phyloP scores from a whole-genome alignment of 2,888 invertebrate species.

The Cyclophora albipunctata region DNA sequence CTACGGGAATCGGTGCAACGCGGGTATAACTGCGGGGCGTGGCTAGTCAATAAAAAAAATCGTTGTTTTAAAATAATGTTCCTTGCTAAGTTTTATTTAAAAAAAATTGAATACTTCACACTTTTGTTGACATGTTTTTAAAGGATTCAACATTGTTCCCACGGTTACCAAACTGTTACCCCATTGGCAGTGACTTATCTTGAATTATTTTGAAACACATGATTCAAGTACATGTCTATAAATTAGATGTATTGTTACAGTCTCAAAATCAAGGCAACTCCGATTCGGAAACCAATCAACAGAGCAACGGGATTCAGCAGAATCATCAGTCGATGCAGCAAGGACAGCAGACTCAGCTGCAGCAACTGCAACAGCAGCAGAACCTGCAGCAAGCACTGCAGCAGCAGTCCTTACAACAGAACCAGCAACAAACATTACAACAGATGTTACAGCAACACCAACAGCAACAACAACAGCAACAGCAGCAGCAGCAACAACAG shows the following conservation, averaged over 20 bases:
- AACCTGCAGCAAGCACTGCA: constrained; percentile 43
- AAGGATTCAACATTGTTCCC: too few species aligned
- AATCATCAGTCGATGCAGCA: constrained; percentile 54
- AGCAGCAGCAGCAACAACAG: constrained; percentile 47
- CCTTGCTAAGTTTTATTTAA: too few species aligned
- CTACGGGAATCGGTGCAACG: too few species aligned
- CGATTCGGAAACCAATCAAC: constrained; percentile 62
- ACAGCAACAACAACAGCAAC: constrained; percentile 34
- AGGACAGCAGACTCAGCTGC: constrained; percentile 62
- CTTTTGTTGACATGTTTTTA: too few species aligned
- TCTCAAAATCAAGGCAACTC: constrained; percentile 70
- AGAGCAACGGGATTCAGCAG: constrained; percentile 63
- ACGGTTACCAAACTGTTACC: too few species aligned
- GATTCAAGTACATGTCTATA: too few species aligned
- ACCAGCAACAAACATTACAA: constrained; percentile 45
- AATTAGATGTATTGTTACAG: constrained; percentile 35
- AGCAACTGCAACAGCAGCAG: constrained; percentile 52
- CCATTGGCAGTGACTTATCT: too few species aligned
- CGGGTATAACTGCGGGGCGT: too few species aligned
- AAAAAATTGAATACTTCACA: too few species aligned
- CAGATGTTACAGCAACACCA: constrained; percentile 40
- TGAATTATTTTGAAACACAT: too few species aligned
- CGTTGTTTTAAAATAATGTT: too few species aligned
- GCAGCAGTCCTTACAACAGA: constrained; percentile 51
- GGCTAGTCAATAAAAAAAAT: too few species aligned